Percentiles rank a stretch among this genome's conserved stretches.
Evolutionary conservation across 2,113 vertebrate genomes (phyloP).

Genomic region (Alosa alosa): DNA sequence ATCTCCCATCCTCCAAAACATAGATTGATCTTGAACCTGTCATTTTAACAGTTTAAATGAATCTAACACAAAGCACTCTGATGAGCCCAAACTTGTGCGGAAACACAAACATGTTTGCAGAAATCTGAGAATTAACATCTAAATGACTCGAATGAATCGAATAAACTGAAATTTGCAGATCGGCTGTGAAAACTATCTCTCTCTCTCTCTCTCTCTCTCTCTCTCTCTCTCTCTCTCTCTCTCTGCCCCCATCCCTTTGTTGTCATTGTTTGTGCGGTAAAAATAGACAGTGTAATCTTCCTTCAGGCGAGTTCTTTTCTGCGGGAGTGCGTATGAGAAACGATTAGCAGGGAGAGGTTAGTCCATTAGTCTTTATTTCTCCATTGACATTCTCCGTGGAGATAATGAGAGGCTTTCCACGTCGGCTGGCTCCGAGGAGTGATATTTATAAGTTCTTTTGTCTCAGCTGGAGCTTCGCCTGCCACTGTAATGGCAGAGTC

Average conservation of each 20-base stretch:
- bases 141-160: not conserved
- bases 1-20: constrained; percentile 58
- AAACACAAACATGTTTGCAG: not conserved
- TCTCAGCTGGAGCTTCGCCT: constrained; percentile 53
- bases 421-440: constrained; percentile 51
- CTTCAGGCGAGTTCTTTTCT: constrained; percentile 49
- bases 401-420: constrained; percentile 62
- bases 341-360: constrained; percentile 62
- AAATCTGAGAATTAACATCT: not conserved
- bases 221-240: not conserved
- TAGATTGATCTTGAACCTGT: constrained; percentile 67
- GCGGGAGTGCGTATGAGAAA: constrained; percentile 58
- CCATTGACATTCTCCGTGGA: constrained; percentile 55
- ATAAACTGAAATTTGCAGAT: not conserved
- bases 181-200: not conserved
- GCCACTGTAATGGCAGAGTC: constrained; percentile 41
- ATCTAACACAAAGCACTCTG: constrained; percentile 51
- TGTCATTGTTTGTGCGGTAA: constrained; percentile 46
- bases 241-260: not conserved
- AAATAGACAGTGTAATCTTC: constrained; percentile 62
- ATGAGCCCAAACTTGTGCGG: constrained; percentile 43
- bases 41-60: constrained; percentile 60
- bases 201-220: no score
- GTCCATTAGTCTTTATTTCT: constrained; percentile 68
- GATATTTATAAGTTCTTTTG: constrained; percentile 66